Evolutionary conservation across 1,140 invertebrate genomes (phyloP), one percentile per base, ranked within the genome.

Genomic region (Delia radicum): DNA sequence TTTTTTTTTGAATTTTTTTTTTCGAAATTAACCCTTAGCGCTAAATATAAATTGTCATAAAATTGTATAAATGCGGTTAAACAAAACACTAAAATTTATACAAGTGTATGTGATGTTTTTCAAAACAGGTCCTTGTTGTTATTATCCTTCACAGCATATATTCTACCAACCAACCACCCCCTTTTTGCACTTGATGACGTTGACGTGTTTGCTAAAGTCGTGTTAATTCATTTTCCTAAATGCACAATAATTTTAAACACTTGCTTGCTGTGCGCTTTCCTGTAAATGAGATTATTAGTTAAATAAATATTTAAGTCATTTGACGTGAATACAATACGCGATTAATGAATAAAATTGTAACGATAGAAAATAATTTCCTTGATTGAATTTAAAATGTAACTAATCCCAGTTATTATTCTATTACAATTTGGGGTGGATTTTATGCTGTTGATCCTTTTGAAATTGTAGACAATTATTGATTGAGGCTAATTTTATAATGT

Each of bases 11-110:
- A n/a, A n/a, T n/a, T n/a, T n/a, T n/a, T n/a, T n/a, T n/a, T n/a
- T n/a, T n/a, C n/a, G n/a, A n/a, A 21, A 55, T 55, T 55, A 10
- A 55, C 48, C 48, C 48, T 21, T 21, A 18, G n/a, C 18, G 2
- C 8, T 15, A 42, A 42, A 42, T 42, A 42, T 13, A 65, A 65
- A 65, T 65, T 65, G 62, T 65, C 62, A 65, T 65, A 65, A 65
- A 65, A 65, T 29, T 65, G 28, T 65, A 65, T 28, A 65, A 65
- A 65, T 65, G 62, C 28, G 62, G 62, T 65, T 65, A 29, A 65
- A 65, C 62, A 26, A 29, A 65, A 65, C 26, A 65, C 27, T n/a
- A 26, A 26, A 18, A 26, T 29, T 5, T 42, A 15, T 13, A 13
- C 4, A 42, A 13, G 37, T 42, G 37, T 42, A 15, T 42, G 37